Percentiles rank a stretch among this genome's conserved stretches.
phyloP scores from a whole-genome alignment of 2,888 invertebrate genomes.

The Perdita meconis region DNA sequence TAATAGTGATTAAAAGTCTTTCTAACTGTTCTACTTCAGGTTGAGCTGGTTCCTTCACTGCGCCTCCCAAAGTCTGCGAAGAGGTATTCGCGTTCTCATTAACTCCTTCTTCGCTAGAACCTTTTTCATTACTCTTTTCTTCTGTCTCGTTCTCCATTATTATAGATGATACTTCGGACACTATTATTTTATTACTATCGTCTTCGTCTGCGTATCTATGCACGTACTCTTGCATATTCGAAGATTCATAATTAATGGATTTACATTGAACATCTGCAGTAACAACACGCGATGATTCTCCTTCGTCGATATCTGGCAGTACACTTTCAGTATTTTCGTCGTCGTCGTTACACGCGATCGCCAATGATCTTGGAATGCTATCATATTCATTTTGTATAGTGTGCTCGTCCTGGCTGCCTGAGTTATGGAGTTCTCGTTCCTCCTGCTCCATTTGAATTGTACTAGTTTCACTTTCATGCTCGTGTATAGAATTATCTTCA shows the following conservation, averaged over 20 bases:
- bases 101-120: slow-evolving; percentile 29
- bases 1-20: slow-evolving; percentile 77
- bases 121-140: slow-evolving; percentile 60
- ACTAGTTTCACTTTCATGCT: slow-evolving; percentile 47
- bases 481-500: slow-evolving; percentile 51
- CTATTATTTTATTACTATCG: slow-evolving; percentile 48
- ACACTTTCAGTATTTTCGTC: slow-evolving; percentile 77
- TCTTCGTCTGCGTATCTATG: slow-evolving; percentile 60
- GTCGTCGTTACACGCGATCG: slow-evolving; percentile 55
- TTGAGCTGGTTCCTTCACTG: slow-evolving; percentile 58
- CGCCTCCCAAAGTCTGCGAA: slow-evolving; percentile 40
- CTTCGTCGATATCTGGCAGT: slow-evolving; percentile 75
- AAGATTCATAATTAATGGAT: slow-evolving; percentile 64
- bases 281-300: slow-evolving; percentile 40
- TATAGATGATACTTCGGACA: slow-evolving; percentile 11
- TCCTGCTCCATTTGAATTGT: slow-evolving; percentile 68
- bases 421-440: slow-evolving; percentile 69
- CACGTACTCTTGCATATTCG: slow-evolving; percentile 54
- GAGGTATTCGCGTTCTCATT: slow-evolving; percentile 30
- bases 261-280: slow-evolving; percentile 51
- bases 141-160: slow-evolving; percentile 43
- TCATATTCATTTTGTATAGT: slow-evolving; percentile 60
- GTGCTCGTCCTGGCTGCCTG: slow-evolving; percentile 51
- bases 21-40: slow-evolving; percentile 80
- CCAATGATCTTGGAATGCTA: slow-evolving; percentile 64